These are phyloP conservation scores for Anguilla marmorata DNA, from an alignment of 2,797 vertebrate species.

Conservation along the genomic window DNA sequence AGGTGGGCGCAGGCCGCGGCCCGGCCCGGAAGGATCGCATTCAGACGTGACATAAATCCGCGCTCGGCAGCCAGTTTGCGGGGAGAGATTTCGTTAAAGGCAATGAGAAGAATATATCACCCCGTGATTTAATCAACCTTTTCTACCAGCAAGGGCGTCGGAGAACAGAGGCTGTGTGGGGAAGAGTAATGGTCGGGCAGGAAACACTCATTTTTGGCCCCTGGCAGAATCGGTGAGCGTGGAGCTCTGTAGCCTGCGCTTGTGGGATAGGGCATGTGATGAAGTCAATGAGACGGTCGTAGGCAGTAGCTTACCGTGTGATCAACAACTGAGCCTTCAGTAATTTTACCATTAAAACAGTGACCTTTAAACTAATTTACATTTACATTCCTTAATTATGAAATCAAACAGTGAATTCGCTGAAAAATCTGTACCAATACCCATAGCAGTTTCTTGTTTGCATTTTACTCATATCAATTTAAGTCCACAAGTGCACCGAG, in stretches of 20 bases:
- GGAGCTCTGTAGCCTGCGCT: slow-evolving; percentile 1
- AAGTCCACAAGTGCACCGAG: background rate
- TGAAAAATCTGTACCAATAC: background rate
- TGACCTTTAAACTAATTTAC: background rate
- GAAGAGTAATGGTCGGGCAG: slow-evolving; percentile 26
- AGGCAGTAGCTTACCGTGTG: slow-evolving; percentile 58
- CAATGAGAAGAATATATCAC: slow-evolving; percentile 46
- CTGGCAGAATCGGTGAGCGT: slow-evolving; percentile 3
- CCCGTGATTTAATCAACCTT: slow-evolving; percentile 49
- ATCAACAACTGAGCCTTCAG: background rate
- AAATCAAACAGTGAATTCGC: background rate
- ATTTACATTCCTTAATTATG: background rate
- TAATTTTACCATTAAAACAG: background rate
- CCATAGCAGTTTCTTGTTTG: background rate
- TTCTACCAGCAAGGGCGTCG: slow-evolving; percentile 2
- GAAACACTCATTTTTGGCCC: background rate
- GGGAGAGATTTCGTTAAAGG: slow-evolving; percentile 22
- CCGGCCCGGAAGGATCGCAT: slow-evolving; percentile 24
- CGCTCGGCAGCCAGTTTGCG: slow-evolving; percentile 39
- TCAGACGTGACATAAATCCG: slow-evolving; percentile 45
- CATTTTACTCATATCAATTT: background rate
- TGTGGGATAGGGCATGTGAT: slow-evolving; percentile 80
- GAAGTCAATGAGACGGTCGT: slow-evolving; percentile 90
- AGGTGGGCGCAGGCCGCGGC: slow-evolving; percentile 25
- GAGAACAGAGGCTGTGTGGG: slow-evolving; percentile 21